These are phyloP conservation scores for Vireo griseus DNA, from an alignment of 2,797 vertebrate genomes.

Conservation along the genomic window DNA sequence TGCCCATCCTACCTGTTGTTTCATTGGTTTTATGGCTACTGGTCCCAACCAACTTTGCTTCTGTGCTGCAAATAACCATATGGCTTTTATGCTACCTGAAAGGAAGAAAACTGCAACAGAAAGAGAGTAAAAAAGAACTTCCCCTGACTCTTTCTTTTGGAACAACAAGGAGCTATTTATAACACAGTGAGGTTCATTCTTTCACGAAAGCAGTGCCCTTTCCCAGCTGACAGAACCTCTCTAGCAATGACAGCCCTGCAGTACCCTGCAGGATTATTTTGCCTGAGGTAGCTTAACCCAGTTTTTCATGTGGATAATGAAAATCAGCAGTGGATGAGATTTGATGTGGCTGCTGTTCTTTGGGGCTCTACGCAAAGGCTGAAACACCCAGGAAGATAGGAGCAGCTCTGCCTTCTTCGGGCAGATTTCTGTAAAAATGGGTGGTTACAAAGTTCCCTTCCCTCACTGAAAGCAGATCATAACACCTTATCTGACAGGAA, in stretches of 20 bases:
- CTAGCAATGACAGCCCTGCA: not conserved
- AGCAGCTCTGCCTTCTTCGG: not conserved
- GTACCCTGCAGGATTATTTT: not conserved
- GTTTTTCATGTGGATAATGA: slow-evolving; percentile 2
- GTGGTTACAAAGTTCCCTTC: not conserved
- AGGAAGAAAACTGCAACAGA: not conserved
- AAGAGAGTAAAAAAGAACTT: not conserved
- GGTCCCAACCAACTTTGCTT: not conserved
- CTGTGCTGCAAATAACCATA: not conserved
- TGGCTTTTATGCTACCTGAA: not conserved
- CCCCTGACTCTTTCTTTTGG: rapidly evolving
- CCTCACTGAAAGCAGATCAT: not conserved
- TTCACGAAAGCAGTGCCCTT: not conserved
- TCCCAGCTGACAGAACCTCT: not conserved
- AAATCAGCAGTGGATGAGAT: not conserved
- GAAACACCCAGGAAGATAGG: not conserved
- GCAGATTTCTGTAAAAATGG: not conserved
- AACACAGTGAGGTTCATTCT: not conserved
- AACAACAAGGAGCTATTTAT: not conserved
- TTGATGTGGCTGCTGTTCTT: not conserved
- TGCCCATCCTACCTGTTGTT: not conserved
- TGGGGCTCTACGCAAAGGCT: rapidly evolving
- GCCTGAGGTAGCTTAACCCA: slow-evolving; percentile 25
- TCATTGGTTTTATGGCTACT: not conserved
- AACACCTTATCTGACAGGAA: not conserved